phyloP scores from a whole-genome alignment of 2,797 vertebrate genomes.

The Sebastiscus albofasciatus region DNA sequence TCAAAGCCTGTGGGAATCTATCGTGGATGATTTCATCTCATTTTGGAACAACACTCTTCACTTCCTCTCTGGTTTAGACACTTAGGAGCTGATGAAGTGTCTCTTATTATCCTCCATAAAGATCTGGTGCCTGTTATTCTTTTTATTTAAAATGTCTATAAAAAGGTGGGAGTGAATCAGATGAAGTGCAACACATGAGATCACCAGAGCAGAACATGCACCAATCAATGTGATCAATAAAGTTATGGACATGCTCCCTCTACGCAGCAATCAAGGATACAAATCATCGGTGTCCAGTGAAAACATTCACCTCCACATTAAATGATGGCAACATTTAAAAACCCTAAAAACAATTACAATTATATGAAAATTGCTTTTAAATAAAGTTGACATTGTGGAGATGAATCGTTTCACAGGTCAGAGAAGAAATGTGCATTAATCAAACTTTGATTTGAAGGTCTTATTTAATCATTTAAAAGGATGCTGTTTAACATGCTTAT shows the following conservation, averaged over 20 bases:
- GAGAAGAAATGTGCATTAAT: background rate
- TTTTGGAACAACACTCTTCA: constrained; percentile 28
- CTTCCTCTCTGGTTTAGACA: background rate
- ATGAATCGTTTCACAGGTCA: background rate
- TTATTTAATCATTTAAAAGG: background rate
- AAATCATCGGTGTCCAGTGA: background rate
- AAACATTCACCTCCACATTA: background rate
- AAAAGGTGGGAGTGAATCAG: background rate
- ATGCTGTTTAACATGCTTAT: background rate
- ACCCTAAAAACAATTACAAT: background rate
- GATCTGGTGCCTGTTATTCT: background rate
- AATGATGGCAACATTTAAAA: background rate
- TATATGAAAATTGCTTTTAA: background rate
- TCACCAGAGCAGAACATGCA: constrained; percentile 57
- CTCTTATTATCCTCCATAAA: background rate
- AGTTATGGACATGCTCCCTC: constrained; percentile 40
- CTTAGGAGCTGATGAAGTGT: background rate
- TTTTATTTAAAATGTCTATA: background rate
- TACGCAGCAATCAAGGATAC: background rate
- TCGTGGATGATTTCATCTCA: background rate
- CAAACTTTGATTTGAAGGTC: background rate
- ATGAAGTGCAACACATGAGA: background rate
- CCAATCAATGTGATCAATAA: background rate
- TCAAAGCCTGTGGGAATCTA: background rate
- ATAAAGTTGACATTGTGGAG: background rate